Base-by-base conservation (phyloP, 2,888 invertebrate genomes). In the Lasioglossum pauxillum region DNA sequence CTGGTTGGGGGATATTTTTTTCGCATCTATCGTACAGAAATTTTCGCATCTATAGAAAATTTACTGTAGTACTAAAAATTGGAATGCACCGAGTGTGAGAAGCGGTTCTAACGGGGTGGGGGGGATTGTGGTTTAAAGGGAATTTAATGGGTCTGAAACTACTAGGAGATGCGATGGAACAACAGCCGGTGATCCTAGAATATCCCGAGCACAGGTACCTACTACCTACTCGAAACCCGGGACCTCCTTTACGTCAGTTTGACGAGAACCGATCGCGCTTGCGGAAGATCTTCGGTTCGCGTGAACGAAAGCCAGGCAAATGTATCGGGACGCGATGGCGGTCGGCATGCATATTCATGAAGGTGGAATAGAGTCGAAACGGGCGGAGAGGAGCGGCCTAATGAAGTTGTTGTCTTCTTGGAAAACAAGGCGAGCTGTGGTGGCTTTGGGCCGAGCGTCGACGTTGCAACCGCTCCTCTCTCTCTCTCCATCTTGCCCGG, bases 331-430 rank as follows among this genome's bases (percentile, higher is more conserved):
- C 78, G 83, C 80, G 69, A 41, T 71, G 85, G 49, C 75, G 80
- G 80, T 82, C 46, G 78, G 78, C 90, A 93, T 95, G 90, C 93
- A 95, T 95, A 95, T 95, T 95, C 94, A 94, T 94, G 94, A 94
- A 90, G 86, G 75, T 80, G 49, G 83, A 88, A 92, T 89, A 84
- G 91, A 93, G 93, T 91, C 88, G 93, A 93, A 93, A 93, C 93
- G 89, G 93, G 93, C 90, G 92, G 91, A 92, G 92, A 92, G 93
- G 92, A 92, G 91, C 91, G 91, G 93, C 92, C 94, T 95, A 95
- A 95, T 95, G 94, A 95, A 95, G 94, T 94, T 95, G 93, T 93
- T 93, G 95, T 94, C 94, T 95, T 93, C 94, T 92, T 93, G 93
- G 93, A 91, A 94, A 93, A 93, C 93, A 93, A 93, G 92, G 89